Evolutionary conservation across 2,888 invertebrate genomes (phyloP).

Genomic region (Doris montereyensis): DNA sequence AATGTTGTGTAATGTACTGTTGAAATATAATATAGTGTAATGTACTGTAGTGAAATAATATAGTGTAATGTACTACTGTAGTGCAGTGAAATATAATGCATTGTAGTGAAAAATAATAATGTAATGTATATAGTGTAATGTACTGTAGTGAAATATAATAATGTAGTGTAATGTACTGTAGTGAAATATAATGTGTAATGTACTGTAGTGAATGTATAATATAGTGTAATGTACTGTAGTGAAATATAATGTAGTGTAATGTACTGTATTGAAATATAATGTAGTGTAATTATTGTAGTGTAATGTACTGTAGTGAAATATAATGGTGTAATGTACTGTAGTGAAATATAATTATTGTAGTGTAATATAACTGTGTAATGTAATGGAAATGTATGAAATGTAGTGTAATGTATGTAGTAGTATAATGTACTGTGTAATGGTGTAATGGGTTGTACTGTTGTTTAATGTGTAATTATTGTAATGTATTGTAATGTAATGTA

Average conservation of each 20-base stretch:
- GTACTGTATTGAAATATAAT: not conserved
- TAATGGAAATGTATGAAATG: not conserved
- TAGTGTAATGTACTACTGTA: constrained; percentile 5
- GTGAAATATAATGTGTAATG: not conserved
- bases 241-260: not conserved
- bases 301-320: constrained; percentile 7
- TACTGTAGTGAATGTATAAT: not conserved
- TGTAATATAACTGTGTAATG: not conserved
- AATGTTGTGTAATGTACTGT: constrained; percentile 15
- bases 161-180: constrained; percentile 19
- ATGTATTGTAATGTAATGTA: constrained; percentile 21
- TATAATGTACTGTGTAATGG: not conserved
- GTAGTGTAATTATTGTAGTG: constrained; percentile 25
- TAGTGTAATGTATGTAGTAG: too few species aligned
- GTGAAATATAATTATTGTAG: not conserved
- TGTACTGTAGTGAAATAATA: constrained; percentile 12
- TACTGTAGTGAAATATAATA: constrained; percentile 15
- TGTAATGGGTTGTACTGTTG: not conserved
- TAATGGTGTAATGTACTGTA: constrained; percentile 5
- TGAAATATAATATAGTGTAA: constrained; percentile 18
- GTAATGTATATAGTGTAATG: constrained; percentile 13
- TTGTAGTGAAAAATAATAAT: not conserved
- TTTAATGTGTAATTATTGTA: constrained; percentile 13
- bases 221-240: not conserved
- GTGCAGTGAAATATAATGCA: constrained; percentile 21